phyloP scores from a whole-genome alignment of 1,140 invertebrate genomes.

The Drosophila pruinosa region DNA sequence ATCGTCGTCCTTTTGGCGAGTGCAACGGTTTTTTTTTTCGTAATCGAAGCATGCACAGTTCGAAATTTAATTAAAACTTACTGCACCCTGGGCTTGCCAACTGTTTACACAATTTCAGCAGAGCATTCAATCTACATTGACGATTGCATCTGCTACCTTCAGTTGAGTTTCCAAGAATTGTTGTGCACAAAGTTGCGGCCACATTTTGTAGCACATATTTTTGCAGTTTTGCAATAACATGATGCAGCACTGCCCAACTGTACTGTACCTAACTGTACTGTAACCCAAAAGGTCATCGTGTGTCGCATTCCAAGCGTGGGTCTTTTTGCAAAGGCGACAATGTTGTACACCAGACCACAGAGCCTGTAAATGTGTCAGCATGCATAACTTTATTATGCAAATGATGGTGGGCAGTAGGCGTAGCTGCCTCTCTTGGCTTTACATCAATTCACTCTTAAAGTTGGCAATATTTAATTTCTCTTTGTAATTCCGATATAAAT shows the following conservation, averaged over 20 bases:
- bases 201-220: not conserved
- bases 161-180: not conserved
- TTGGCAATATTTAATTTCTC: too few species aligned
- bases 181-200: not conserved
- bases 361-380: not conserved
- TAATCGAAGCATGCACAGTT: slow-evolving; percentile 16
- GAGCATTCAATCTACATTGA: not conserved
- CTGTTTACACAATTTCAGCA: slow-evolving; percentile 6
- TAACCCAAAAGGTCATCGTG: slow-evolving; percentile 10
- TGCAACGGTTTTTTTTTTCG: not conserved
- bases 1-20: not conserved
- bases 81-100: not conserved
- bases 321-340: not conserved
- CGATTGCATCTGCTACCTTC: slow-evolving; percentile 9
- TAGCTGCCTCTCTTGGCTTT: not conserved
- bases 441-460: not conserved
- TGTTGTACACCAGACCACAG: not conserved
- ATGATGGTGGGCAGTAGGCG: not conserved
- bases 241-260: not conserved
- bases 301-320: not conserved
- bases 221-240: not conserved
- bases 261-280: slow-evolving; percentile 14
- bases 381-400: not conserved
- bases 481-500: too few species aligned
- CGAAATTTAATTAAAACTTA: slow-evolving; percentile 50